A percentile compares a stretch with the other conserved stretches of the same genome.
Evolutionary conservation across 2,113 vertebrate species (phyloP).

Genomic region (Oryctolagus cuniculus): DNA sequence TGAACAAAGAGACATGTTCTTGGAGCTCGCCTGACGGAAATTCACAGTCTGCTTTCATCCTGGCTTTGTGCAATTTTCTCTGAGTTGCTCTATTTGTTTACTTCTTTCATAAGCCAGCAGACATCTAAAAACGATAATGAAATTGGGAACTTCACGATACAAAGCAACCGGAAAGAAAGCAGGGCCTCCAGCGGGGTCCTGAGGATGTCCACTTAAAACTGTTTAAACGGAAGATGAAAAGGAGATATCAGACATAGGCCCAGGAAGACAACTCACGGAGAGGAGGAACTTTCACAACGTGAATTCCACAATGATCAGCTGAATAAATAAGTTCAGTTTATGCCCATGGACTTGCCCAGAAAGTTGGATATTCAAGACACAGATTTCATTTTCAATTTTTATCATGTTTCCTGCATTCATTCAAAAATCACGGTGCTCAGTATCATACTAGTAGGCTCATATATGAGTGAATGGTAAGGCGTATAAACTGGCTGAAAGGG

Average conservation of each 20-base stretch:
- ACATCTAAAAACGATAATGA: conserved; percentile 47
- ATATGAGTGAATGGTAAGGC: neutral
- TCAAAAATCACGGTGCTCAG: neutral
- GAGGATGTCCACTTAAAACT: neutral
- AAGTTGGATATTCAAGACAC: conserved; percentile 15
- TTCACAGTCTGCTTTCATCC: conserved; percentile 46
- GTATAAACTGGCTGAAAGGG: neutral
- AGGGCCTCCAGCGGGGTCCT: neutral
- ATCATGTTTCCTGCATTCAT: neutral
- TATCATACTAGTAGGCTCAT: neutral
- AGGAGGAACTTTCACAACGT: neutral
- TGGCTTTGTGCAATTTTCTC: conserved; percentile 28
- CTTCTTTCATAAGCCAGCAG: conserved; percentile 39
- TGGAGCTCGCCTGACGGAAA: conserved; percentile 61
- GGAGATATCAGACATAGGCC: neutral
- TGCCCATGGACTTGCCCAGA: neutral
- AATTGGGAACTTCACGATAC: neutral
- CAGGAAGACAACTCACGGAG: neutral
- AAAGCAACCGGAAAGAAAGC: neutral
- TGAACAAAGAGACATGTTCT: conserved; percentile 69
- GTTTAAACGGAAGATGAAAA: neutral
- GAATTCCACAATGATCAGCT: no score
- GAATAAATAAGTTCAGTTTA: neutral
- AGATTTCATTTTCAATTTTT: neutral
- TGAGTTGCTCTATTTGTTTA: conserved; percentile 31